Percentiles rank a stretch among this genome's conserved stretches.
Conservation (phyloP, 2,113 vertebrate species). For the Pseudorasbora parva region DNA sequence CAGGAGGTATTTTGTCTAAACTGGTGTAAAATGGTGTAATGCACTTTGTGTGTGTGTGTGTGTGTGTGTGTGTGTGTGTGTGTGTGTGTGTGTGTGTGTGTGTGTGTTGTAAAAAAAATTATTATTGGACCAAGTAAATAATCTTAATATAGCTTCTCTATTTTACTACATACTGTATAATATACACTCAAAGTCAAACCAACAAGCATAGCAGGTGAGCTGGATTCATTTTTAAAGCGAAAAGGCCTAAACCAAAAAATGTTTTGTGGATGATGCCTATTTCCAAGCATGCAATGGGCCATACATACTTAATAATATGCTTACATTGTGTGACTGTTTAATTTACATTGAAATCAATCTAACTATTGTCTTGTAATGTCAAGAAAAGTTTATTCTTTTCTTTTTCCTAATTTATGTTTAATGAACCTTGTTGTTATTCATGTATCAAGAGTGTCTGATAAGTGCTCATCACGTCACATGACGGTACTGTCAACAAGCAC, state of each 20-base stretch:
- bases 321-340: background rate
- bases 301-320: background rate
- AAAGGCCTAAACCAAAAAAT: background rate
- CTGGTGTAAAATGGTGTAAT: background rate
- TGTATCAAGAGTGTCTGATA: background rate
- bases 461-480: background rate
- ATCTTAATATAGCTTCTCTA: background rate
- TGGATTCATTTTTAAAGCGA: background rate
- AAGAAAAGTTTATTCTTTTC: background rate
- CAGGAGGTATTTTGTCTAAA: background rate
- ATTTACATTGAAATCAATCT: background rate
- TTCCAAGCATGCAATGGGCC: background rate
- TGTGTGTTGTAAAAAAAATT: background rate
- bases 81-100: too few relatives aligned
- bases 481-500: background rate
- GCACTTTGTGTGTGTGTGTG: background rate
- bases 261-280: background rate
- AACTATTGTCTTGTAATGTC: background rate
- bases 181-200: background rate
- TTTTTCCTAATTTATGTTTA: background rate
- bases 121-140: background rate
- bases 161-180: background rate
- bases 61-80: background rate
- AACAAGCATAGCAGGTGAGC: background rate
- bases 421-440: background rate